Conservation (phyloP, 2,113 vertebrate genomes). For the Benitochromis conjunctus region DNA sequence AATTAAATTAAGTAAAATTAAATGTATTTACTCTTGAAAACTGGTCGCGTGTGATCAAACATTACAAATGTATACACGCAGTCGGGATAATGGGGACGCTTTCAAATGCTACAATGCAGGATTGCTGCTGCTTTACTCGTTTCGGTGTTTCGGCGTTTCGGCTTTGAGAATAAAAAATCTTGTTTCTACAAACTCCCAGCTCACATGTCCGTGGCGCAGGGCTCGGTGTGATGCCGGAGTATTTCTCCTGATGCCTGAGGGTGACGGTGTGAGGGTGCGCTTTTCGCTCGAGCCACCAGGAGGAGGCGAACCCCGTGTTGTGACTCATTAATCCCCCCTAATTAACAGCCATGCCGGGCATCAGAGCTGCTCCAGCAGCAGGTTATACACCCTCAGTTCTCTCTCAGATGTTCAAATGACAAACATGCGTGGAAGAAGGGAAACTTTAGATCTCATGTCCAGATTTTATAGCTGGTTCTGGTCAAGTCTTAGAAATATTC, state of each 20-base stretch:
- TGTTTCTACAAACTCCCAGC: neutral
- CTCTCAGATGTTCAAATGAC: neutral
- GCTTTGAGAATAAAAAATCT: neutral
- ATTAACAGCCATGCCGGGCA: neutral
- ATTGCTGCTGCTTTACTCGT: neutral
- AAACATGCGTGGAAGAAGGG: neutral
- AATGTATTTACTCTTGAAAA: neutral
- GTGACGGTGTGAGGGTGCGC: neutral
- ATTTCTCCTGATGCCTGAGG: neutral
- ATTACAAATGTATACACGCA: neutral
- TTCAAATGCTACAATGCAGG: neutral
- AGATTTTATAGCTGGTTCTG: neutral
- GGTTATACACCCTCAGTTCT: neutral
- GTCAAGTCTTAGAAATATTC: neutral
- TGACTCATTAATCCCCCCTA: neutral
- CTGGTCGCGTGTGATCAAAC: neutral
- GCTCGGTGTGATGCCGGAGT: neutral
- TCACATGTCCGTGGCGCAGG: neutral
- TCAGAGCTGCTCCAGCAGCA: neutral
- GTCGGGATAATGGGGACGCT: neutral
- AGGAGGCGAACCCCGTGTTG: slow-evolving; percentile 38
- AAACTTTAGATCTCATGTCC: neutral
- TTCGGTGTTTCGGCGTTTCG: neutral
- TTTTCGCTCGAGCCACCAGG: slow-evolving; percentile 50
- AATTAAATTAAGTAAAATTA: neutral